A percentile compares a stretch with the other conserved stretches of the same genome.
phyloP scores from a whole-genome alignment of 1,140 invertebrate genomes.

The Pogonognathellus flavescens region DNA sequence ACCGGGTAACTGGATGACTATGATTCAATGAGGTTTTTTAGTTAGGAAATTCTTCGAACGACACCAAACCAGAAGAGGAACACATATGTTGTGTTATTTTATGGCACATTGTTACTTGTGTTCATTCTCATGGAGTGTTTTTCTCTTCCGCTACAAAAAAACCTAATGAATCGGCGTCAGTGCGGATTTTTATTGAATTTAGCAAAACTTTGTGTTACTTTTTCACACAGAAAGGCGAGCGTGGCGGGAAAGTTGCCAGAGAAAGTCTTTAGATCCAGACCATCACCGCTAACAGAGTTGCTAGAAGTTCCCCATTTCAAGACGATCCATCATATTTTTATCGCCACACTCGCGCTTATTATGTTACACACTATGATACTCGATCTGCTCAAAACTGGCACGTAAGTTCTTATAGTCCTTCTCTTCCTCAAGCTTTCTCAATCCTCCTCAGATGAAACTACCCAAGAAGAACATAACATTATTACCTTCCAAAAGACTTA shows the following conservation, averaged over 20 bases:
- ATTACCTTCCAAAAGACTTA: background rate
- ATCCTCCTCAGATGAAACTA: slow-evolving; percentile 18
- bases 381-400: slow-evolving; percentile 81
- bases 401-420: slow-evolving; percentile 73
- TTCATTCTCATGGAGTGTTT: slow-evolving; percentile 10
- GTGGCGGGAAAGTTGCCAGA: slow-evolving; percentile 71
- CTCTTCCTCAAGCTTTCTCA: slow-evolving; percentile 13
- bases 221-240: slow-evolving; percentile 67
- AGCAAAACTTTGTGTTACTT: background rate
- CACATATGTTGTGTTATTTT: slow-evolving; percentile 33
- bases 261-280: slow-evolving; percentile 78
- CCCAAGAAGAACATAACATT: background rate
- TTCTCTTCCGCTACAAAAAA: background rate
- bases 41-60: background rate
- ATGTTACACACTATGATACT: slow-evolving; percentile 80
- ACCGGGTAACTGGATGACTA: background rate
- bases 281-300: slow-evolving; percentile 83
- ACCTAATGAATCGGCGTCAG: slow-evolving; percentile 40
- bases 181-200: slow-evolving; percentile 51
- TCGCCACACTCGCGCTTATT: slow-evolving; percentile 83
- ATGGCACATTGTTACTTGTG: slow-evolving; percentile 31
- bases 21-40: background rate
- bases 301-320: slow-evolving; percentile 84
- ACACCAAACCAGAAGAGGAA: background rate
- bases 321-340: slow-evolving; percentile 87